phyloP scores from a whole-genome alignment of 1,140 invertebrate species.

The Lordiphosa clarofinis region DNA sequence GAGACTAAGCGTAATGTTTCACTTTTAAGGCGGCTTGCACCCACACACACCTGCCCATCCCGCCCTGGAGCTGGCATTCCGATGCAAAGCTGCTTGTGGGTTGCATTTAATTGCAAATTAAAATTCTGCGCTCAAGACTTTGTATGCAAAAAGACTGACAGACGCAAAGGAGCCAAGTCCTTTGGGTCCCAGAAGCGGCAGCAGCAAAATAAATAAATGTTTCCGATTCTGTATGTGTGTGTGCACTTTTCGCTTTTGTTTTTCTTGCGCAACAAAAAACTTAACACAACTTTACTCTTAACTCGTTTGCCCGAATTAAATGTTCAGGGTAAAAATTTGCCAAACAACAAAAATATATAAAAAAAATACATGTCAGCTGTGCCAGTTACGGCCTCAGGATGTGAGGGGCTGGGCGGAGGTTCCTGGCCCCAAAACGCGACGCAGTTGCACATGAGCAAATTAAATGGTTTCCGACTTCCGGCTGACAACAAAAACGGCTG shows the following conservation, averaged over 20 bases:
- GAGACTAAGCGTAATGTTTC: slow-evolving; percentile 58
- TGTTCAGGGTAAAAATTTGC: slow-evolving; percentile 67
- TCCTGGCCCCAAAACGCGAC: slow-evolving; percentile 27
- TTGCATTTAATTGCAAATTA: slow-evolving; percentile 78
- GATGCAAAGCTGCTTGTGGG: slow-evolving; percentile 74
- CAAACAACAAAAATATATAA: slow-evolving; percentile 30
- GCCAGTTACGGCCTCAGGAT: slow-evolving; percentile 45
- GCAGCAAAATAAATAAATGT: slow-evolving; percentile 74
- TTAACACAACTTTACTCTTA: slow-evolving; percentile 77
- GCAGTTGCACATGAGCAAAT: slow-evolving; percentile 75
- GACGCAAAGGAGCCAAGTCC: slow-evolving; percentile 48
- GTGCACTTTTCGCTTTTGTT: slow-evolving; percentile 61
- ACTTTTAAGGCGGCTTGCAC: slow-evolving; percentile 39
- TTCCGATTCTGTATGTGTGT: slow-evolving; percentile 32
- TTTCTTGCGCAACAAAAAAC: slow-evolving; percentile 66
- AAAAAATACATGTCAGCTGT: slow-evolving; percentile 59
- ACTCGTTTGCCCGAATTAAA: slow-evolving; percentile 76
- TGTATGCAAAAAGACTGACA: slow-evolving; percentile 67
- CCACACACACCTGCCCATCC: slow-evolving; percentile 20
- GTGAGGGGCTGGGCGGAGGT: slow-evolving; percentile 18
- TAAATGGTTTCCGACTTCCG: slow-evolving; percentile 76
- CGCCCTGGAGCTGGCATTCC: slow-evolving; percentile 51
- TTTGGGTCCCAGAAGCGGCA: slow-evolving; percentile 38
- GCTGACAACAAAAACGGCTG: slow-evolving; percentile 69
- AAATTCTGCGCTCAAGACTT: slow-evolving; percentile 77